A percentile compares a stretch with the other conserved stretches of the same genome.
These are phyloP conservation scores for Adrianichthys oophorus DNA, from an alignment of 2,797 vertebrate genomes.

Conservation along the genomic window DNA sequence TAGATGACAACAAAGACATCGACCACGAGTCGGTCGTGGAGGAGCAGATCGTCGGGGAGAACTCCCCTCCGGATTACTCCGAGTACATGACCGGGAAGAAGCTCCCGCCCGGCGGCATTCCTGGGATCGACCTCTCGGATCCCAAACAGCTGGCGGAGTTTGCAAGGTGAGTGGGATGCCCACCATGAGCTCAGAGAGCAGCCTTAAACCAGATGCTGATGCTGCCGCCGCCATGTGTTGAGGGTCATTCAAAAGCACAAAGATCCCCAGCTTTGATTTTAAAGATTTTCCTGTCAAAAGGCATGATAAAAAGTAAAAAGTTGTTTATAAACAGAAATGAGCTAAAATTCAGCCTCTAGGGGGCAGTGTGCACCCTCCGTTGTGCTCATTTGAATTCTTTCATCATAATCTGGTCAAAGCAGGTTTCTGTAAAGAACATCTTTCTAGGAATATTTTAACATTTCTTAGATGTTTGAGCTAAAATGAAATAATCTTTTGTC, in stretches of 20 bases:
- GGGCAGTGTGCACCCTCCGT: too few relatives aligned
- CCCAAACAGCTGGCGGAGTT: slow-evolving; percentile 98
- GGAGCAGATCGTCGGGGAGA: slow-evolving; percentile 95
- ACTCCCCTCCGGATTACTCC: slow-evolving; percentile 95
- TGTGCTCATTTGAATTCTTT: not conserved
- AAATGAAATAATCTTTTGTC: too few relatives aligned
- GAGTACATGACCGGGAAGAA: slow-evolving; percentile 99
- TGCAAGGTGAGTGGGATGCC: slow-evolving; percentile 85
- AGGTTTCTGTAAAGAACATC: too few relatives aligned
- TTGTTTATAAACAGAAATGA: too few relatives aligned
- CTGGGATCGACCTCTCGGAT: slow-evolving; percentile 96
- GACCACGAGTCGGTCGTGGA: slow-evolving; percentile 99
- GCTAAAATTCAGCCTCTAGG: too few relatives aligned
- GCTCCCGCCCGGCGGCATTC: slow-evolving; percentile 95
- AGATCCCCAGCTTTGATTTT: too few relatives aligned
- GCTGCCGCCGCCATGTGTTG: not conserved
- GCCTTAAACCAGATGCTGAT: slow-evolving; percentile 1
- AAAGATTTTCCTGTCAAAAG: too few relatives aligned
- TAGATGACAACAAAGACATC: slow-evolving; percentile 97
- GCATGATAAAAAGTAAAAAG: too few relatives aligned
- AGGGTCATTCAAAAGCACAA: too few relatives aligned
- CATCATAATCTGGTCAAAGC: not conserved
- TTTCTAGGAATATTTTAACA: not conserved
- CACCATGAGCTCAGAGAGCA: slow-evolving; percentile 5
- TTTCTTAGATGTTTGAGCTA: not conserved